phyloP scores from a whole-genome alignment of 2,888 invertebrate genomes.

The Drosophila algonquin region DNA sequence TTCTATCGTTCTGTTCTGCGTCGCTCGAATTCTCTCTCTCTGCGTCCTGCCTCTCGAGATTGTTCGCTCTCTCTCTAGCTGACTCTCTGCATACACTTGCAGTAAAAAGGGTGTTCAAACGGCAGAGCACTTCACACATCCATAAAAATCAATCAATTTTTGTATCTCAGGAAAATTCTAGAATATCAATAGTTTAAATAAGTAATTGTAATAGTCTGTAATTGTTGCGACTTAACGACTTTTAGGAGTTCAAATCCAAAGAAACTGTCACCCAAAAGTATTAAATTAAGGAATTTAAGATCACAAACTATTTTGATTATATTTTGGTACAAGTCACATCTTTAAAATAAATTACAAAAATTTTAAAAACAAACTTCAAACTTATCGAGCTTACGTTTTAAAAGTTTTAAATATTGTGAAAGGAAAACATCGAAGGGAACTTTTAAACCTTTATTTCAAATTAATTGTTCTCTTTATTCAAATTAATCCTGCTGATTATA shows the following conservation, averaged over 20 bases:
- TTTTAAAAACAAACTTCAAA: too few species aligned
- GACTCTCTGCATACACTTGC: not conserved
- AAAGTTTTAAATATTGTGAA: too few species aligned
- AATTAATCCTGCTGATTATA: not conserved
- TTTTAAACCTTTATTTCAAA: too few species aligned
- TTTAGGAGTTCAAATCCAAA: too few species aligned
- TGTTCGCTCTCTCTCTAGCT: not conserved
- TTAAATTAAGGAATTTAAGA: too few species aligned
- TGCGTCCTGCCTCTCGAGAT: not conserved
- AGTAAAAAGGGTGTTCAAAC: not conserved
- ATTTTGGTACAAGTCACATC: too few species aligned
- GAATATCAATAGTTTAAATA: not conserved
- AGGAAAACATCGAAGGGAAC: not conserved
- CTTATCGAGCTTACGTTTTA: too few species aligned
- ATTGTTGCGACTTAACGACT: too few species aligned
- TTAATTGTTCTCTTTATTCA: not conserved
- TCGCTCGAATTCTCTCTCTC: conserved; percentile 13
- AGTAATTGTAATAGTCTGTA: too few species aligned
- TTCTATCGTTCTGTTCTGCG: conserved; percentile 39
- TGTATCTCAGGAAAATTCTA: not conserved
- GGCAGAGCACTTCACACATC: not conserved
- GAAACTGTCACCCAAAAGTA: too few species aligned
- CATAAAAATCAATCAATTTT: not conserved
- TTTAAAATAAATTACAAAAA: too few species aligned
- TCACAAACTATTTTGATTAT: too few species aligned